Evolutionary conservation across 2,797 vertebrate genomes (phyloP).

Genomic region (Sebastes steindachneri): DNA sequence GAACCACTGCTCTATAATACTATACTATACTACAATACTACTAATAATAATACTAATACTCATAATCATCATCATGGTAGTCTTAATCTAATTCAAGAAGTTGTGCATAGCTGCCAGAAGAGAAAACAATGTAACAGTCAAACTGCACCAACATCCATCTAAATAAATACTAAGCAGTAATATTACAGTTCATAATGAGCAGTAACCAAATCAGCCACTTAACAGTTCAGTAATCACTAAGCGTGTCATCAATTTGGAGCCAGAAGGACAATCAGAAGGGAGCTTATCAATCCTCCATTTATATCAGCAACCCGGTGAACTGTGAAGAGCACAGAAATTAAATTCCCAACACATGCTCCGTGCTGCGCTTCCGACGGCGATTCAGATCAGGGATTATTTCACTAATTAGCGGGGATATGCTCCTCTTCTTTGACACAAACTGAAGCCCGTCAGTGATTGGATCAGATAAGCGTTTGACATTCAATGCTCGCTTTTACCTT

Average conservation of each 20-base stretch:
- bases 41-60: neutral
- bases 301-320: conserved; percentile 22
- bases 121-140: neutral
- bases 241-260: conserved; percentile 14
- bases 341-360: conserved; percentile 28
- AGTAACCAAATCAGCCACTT: neutral
- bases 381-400: conserved; percentile 48
- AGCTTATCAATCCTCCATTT: conserved; percentile 43
- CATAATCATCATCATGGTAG: neutral
- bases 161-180: neutral
- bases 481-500: conserved; percentile 30
- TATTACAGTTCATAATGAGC: neutral
- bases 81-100: neutral
- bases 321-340: conserved; percentile 39
- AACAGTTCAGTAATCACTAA: conserved; percentile 26
- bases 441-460: conserved; percentile 17
- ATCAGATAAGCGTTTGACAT: conserved; percentile 52
- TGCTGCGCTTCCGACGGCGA: neutral
- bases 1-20: too few species aligned
- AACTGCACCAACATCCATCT: neutral
- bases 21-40: neutral
- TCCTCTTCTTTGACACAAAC: conserved; percentile 23
- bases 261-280: conserved; percentile 41
- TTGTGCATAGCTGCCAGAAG: neutral
- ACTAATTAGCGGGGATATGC: conserved; percentile 46